Base-by-base conservation (phyloP, 2,888 invertebrate genomes). In the Drosophila setosimentum region DNA sequence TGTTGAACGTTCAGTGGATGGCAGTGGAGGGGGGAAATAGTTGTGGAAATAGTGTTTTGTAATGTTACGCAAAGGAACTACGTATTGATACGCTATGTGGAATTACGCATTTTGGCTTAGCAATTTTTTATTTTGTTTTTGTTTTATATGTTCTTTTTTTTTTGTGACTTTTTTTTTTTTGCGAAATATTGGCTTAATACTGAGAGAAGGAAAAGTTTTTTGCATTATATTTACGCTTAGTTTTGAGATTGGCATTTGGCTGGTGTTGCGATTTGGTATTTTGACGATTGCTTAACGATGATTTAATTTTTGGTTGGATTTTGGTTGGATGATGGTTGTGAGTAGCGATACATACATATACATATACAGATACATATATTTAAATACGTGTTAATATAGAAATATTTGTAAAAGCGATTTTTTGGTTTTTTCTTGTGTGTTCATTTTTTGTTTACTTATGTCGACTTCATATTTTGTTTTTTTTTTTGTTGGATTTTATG, bases 261-360 rank as follows among this genome's bases (percentile, higher is more conserved):
- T 76, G 78, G 80, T 82, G 83, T 81, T 78, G 67, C 76, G 76
- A 81, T 78, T 73, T 63, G 45, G 51, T 49, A 49, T 67, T 76
- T 81, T 80, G 85, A 82, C 87, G 89, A 77, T 89, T 90, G 82
- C 80, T 86, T 87, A 80, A 78, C 79, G 81, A 87, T 82, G 84
- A 84, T 87, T 85, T 77, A 75, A 68, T 80, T 83, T 82, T 76
- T 76, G 55, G 58, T 76, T 76, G 73, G 68, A 64, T 72, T 73
- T 60, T 67, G 66, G 75, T 60, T 67, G 66, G 75, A 73, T 87
- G 85, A 82, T 87, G 89, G 74, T 86, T 85, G 86, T 82, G 83
- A 87, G 78, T 87, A 87, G 91, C 91, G 88, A 89, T 84, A 87
- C 87, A 87, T 88, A 88, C 82, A 85, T 82, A 86, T 84, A 87